Evolutionary conservation across 2,888 invertebrate genomes (phyloP), one percentile per base, ranked within the genome.

Genomic region (Helleia helle): DNA sequence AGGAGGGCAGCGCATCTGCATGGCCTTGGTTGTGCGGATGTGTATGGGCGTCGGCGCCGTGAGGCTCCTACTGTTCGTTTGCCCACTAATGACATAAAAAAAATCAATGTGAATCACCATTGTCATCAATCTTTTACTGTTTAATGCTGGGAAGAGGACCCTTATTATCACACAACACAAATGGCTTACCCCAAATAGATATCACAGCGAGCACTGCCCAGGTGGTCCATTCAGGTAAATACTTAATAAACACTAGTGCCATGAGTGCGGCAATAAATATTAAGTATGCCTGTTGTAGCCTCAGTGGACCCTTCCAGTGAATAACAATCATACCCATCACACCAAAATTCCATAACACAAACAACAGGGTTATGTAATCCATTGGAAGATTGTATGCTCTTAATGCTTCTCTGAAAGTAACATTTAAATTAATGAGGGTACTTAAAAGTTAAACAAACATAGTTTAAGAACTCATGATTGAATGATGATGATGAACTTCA

Each of bases 181-280:
- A n/a, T n/a, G n/a, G 38, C 45, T 55, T 55, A 95, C 96, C 99
- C 99, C 99, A 99, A 60, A 99, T 89, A 25, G 99, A 98, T 63
- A 99, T 97, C 28, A 95, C 95, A 49, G 91, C 98, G 3, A 99
- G 87, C 3, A 99, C 96, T 22, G 94, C 93, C 99, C 99, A 99
- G 0, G 96, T 95, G 1, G 99, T 99, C 98, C 99, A 99, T 68
- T 99, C 97, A 0, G 99, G 99, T 40, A 99, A 85, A 76, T 98
- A 98, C 83, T 99, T 99, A 53, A 99, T 99, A 67, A 99, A 99
- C 22, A 98, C 95, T 13, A 99, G 87, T 0, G 99, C 99, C 97
- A 99, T 98, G 15, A 99, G 84, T 0, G 99, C 97, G 1, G 98
- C 97, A 34, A 99, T 93, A 65, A 97, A 94, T 60, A 99, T 98